Base-by-base conservation (phyloP, 2,113 vertebrate genomes). In the Serinus canaria region DNA sequence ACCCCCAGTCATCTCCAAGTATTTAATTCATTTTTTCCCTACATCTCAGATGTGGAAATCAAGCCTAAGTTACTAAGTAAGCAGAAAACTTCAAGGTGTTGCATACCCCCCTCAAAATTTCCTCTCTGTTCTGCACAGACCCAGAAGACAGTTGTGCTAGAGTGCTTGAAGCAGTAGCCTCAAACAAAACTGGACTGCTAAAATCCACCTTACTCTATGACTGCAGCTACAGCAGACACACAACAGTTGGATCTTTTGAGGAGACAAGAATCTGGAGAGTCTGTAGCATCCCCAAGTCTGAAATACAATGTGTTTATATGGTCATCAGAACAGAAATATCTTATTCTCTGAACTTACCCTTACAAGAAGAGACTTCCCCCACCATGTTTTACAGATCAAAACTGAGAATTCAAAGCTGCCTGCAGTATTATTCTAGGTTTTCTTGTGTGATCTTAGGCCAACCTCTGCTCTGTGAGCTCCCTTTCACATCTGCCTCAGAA, bases 1-100 rank as follows among this genome's bases (percentile, higher is more conserved):
- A 49, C 3, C 31, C 20, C 3, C 49, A 31, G 10, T 23, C 35
- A 76, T 35, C 24, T 68, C 55, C 0, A 0, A 60, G 10, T 15
- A 64, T 39, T 72, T 70, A 10, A 50, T 12, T 89, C 9, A 4
- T 49, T 17, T 31, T 50, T 63, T 92, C n/a, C 44, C 35, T 86
- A 24, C 16, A 69, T 46, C 49, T 70, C 31, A 9, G 20, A 91
- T 41, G n/a, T 18, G n/a, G 52, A 89, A 90, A 92, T 60, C 44
- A 66, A 87, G 37, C 11, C 27, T 19, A 9, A 70, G 9, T 49
- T 63, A 35, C 28, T 19, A 56, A 70, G 28, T 7, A 55, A 78
- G 77, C 49, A 84, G 49, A 84, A 89, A 89, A 84, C 19, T 27
- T 86, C n/a, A 60, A 75, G 15, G 31, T 44, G 17, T 2, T 83